These are phyloP conservation scores for Anabacerthia variegaticeps DNA, from an alignment of 2,797 vertebrate species.

Conservation along the genomic window DNA sequence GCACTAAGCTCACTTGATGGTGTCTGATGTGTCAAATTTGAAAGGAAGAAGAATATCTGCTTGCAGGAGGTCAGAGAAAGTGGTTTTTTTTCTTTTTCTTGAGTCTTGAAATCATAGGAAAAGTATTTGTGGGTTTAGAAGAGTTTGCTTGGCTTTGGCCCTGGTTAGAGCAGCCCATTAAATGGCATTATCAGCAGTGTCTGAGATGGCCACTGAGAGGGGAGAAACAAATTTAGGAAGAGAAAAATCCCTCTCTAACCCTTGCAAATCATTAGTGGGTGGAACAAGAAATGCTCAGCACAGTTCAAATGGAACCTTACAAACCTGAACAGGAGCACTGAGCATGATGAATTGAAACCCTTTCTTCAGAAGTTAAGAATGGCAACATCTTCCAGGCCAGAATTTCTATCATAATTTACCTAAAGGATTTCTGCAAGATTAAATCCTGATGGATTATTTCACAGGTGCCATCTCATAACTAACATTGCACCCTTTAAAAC, in stretches of 20 bases:
- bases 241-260: neutral
- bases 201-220: neutral
- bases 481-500: neutral
- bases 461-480: neutral
- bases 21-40: neutral
- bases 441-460: neutral
- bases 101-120: neutral
- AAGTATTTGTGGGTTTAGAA: neutral
- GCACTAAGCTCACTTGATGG: fast-evolving
- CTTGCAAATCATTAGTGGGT: neutral
- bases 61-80: neutral
- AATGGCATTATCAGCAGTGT: neutral
- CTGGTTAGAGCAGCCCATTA: neutral
- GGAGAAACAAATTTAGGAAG: neutral
- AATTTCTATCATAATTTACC: neutral
- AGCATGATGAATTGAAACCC: neutral
- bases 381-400: neutral
- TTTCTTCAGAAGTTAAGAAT: neutral
- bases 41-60: neutral
- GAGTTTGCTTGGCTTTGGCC: neutral
- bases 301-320: neutral
- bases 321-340: neutral
- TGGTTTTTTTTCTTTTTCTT: neutral
- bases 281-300: neutral
- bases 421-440: neutral